phyloP scores from a whole-genome alignment of 2,113 vertebrate species.

The Cariama cristata region DNA sequence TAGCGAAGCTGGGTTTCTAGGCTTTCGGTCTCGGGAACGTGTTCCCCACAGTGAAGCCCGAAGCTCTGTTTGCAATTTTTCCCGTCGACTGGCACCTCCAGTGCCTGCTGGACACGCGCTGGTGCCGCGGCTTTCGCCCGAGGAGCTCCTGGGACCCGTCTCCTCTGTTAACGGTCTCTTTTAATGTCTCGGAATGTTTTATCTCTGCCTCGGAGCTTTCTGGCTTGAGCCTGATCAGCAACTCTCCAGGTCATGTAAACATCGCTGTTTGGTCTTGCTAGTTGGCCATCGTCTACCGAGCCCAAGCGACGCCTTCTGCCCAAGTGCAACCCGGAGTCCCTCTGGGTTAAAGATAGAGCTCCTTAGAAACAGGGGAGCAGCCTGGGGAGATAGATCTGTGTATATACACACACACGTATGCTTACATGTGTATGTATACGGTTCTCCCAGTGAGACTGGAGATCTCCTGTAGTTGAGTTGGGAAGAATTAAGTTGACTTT shows the following conservation, averaged over 20 bases:
- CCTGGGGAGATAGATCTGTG: background rate
- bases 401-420: background rate
- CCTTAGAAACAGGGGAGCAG: background rate
- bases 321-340: background rate
- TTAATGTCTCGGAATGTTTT: too few relatives aligned
- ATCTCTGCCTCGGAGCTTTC: background rate
- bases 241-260: fast-evolving
- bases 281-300: background rate
- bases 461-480: background rate
- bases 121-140: fast-evolving
- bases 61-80: background rate
- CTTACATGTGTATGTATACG: background rate
- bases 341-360: background rate
- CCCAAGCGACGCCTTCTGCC: background rate
- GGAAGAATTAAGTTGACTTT: background rate
- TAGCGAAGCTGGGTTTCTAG: fast-evolving
- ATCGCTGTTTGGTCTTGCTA: fast-evolving
- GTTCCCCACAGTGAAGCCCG: background rate
- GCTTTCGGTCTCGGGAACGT: fast-evolving
- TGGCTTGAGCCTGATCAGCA: background rate
- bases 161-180: background rate
- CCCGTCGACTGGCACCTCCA: fast-evolving
- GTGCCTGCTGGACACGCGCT: too few relatives aligned
- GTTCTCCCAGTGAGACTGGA: background rate
- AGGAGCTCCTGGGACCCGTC: background rate